These are phyloP conservation scores for Sebastes minor DNA, from an alignment of 2,797 vertebrate species.

Conservation along the genomic window DNA sequence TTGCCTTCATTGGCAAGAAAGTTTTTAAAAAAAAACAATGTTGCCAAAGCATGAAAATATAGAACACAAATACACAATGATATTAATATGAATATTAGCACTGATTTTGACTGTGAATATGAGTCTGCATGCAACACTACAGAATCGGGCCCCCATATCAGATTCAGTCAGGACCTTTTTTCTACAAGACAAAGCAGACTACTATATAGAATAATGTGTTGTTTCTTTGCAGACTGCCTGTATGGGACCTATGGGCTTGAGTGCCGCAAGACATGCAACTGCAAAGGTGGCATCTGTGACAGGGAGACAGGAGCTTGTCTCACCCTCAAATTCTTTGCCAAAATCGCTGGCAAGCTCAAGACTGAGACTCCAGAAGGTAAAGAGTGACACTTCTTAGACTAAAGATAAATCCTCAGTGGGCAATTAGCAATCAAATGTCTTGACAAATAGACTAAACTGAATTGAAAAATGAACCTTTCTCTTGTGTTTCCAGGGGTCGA, in stretches of 20 bases:
- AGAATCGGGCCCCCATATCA: neutral
- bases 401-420: neutral
- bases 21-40: too few relatives aligned
- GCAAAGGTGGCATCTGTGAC: conserved; percentile 92
- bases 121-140: neutral
- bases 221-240: conserved; percentile 85
- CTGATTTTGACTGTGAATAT: neutral
- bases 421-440: neutral
- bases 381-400: neutral
- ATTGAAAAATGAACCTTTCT: neutral
- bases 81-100: too few relatives aligned
- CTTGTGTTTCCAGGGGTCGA: conserved; percentile 83
- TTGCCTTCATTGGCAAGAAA: too few relatives aligned
- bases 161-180: neutral
- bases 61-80: too few relatives aligned
- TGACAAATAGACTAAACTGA: neutral
- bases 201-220: neutral
- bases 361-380: conserved; percentile 84
- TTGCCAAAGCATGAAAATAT: too few relatives aligned
- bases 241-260: conserved; percentile 94
- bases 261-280: conserved; percentile 92
- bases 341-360: conserved; percentile 82
- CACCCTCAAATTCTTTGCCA: conserved; percentile 91
- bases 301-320: conserved; percentile 92
- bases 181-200: neutral